Conservation (phyloP, 2,888 invertebrate species). For the Stegana nigrithorax region DNA sequence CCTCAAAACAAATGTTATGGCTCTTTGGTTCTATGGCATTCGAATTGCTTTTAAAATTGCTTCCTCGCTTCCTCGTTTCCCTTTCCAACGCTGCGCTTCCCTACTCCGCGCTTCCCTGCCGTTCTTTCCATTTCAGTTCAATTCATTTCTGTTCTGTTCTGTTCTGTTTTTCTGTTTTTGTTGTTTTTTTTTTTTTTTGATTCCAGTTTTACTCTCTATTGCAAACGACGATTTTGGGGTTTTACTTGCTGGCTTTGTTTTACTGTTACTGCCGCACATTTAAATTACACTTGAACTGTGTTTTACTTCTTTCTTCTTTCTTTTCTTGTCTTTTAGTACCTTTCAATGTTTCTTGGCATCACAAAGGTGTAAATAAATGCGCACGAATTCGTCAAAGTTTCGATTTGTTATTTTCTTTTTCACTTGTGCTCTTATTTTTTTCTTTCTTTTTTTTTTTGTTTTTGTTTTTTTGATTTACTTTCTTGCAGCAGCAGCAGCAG, state of each 20-base stretch:
- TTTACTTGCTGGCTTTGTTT: constrained; percentile 8
- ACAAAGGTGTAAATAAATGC: constrained; percentile 58
- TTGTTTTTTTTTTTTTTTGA: not conserved
- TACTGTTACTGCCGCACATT: too few relatives aligned
- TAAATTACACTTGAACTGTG: constrained; percentile 20
- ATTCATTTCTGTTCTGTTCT: too few relatives aligned
- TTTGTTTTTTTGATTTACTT: not conserved
- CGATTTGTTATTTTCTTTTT: constrained; percentile 19
- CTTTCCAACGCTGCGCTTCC: not conserved
- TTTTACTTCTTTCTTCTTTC: too few relatives aligned
- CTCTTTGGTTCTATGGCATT: constrained; percentile 9
- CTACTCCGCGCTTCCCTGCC: not conserved
- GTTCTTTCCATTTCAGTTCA: not conserved
- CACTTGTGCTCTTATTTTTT: not conserved
- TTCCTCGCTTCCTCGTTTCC: not conserved
- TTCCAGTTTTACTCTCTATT: not conserved
- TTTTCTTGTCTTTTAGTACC: too few relatives aligned
- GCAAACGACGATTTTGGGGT: not conserved
- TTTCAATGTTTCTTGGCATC: not conserved
- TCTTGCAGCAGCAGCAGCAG: too few relatives aligned
- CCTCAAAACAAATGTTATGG: constrained; percentile 15
- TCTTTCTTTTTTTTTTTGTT: constrained; percentile 1
- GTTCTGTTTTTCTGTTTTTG: not conserved
- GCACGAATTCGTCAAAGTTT: constrained; percentile 46
- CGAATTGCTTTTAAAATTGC: constrained; percentile 21